Evolutionary conservation across 2,797 vertebrate species (phyloP), one percentile per base, ranked within the genome.

Genomic region (Muscicapa striata): DNA sequence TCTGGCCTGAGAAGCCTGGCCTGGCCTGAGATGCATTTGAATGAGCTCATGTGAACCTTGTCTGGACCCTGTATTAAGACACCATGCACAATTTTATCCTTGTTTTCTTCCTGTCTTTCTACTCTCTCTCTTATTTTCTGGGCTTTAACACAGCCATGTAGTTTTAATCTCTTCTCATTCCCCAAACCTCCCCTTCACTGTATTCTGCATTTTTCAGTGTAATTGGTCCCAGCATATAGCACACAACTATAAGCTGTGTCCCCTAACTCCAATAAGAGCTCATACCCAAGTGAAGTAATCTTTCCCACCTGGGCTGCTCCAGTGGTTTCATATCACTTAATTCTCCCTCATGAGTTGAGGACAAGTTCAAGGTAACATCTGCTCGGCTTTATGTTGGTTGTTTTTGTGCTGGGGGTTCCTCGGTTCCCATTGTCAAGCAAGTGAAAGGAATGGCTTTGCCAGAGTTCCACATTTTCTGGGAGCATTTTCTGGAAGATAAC

Each of bases 341-440:
- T 90, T 63, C 80, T 90, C 83, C 70, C 70, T 55, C 1, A 10
- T 54, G 95, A 90, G 59, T 55, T 63, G 89, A 90, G 91, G 90
- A 67, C 1, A 29, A 91, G 49, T 94, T 95, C 90, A 95, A 94
- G 94, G 77, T 63, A 95, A 84, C 95, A 87, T 91, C 93, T 96
- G 91, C 85, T 94, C 3, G 0, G 46, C 59, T 95, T 89, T 82
- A 61, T 59, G 84, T 62, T 84, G 61, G 59, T 62, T 92, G 43
- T 89, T 61, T 76, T 94, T 15, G 0, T 82, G 48, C 9, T 21
- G 61, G 21, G 32, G 17, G 73, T 93, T 67, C 73, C 88, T 67
- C 0, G 1, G 49, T 59, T 90, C 67, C 77, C 62, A 85, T 89
- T 80, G 59, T 76, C 13, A 19, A 64, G 74, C 85, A 91, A 93